These are phyloP conservation scores for Drosophila subsilvestris DNA, from an alignment of 2,888 invertebrate genomes.

Conservation along the genomic window DNA sequence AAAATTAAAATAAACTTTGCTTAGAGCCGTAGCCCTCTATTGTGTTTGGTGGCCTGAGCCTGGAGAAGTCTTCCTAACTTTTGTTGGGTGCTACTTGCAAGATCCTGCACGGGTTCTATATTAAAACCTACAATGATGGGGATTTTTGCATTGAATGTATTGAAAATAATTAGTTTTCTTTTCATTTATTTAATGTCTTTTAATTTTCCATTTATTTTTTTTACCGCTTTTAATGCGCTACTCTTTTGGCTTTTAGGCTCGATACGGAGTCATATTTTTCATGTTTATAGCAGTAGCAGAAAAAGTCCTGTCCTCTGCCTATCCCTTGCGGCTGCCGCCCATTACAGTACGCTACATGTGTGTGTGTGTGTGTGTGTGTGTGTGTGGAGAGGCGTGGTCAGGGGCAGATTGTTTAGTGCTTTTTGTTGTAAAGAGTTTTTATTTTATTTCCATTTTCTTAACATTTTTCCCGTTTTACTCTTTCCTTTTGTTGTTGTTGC, in stretches of 20 bases:
- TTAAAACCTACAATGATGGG: no score
- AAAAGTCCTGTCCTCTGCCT: neutral
- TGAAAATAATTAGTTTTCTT: neutral
- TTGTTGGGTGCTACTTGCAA: no score
- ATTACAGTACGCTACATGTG: no score
- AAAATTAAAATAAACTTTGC: no score
- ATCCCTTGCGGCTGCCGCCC: neutral
- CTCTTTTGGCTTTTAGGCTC: neutral
- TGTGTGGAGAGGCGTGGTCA: conserved; percentile 54
- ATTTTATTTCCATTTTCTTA: conserved; percentile 28
- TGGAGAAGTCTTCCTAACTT: no score
- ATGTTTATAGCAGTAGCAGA: neutral
- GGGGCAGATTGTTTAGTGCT: conserved; percentile 73
- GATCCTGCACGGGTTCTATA: no score
- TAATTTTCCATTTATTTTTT: neutral
- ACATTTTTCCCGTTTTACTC: conserved; percentile 37
- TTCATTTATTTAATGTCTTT: neutral
- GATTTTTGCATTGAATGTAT: neutral
- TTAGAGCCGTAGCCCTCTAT: no score
- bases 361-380: conserved; percentile 3
- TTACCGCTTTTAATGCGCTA: neutral
- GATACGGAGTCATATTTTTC: neutral
- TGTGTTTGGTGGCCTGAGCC: no score
- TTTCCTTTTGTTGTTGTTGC: conserved; percentile 14
- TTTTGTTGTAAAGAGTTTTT: conserved; percentile 73